These are phyloP conservation scores for Caenorhabditis angaria DNA, from an alignment of 2,888 invertebrate species.

Conservation along the genomic window DNA sequence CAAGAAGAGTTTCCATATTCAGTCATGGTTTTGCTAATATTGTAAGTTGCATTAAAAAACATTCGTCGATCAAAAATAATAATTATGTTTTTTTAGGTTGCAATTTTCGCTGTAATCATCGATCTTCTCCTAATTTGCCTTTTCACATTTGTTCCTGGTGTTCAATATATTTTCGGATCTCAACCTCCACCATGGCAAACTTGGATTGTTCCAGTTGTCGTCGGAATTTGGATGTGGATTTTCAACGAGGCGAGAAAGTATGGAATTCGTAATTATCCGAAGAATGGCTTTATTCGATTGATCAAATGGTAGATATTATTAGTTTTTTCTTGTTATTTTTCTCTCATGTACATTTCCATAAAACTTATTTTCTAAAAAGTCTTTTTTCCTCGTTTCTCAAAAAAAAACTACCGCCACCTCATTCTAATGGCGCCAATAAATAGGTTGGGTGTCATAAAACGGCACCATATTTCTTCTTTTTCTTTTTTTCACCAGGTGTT, in stretches of 20 bases:
- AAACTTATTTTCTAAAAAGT: too few species aligned
- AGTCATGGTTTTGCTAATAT: conserved; percentile 59
- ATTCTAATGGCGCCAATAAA: conserved; percentile 3
- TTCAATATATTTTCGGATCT: conserved; percentile 54
- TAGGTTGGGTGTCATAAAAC: conserved; percentile 4
- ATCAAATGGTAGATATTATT: conserved; percentile 62
- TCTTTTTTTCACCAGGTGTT: neutral
- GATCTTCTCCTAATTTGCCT: conserved; percentile 55
- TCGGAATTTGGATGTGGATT: conserved; percentile 54
- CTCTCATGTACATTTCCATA: too few species aligned
- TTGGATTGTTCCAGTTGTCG: conserved; percentile 58
- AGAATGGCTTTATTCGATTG: conserved; percentile 45
- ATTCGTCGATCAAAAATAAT: too few species aligned
- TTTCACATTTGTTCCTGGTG: conserved; percentile 59
- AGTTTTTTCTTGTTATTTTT: too few species aligned
- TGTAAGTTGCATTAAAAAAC: too few species aligned
- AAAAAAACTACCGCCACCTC: neutral
- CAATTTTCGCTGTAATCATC: conserved; percentile 55
- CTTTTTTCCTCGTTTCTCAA: too few species aligned
- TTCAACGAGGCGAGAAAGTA: conserved; percentile 60
- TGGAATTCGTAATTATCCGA: conserved; percentile 50
- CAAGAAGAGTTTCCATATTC: conserved; percentile 62
- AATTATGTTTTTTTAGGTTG: conserved; percentile 27
- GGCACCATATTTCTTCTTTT: conserved; percentile 1
- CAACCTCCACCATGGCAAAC: conserved; percentile 56